Percentiles rank a stretch among this genome's conserved stretches.
phyloP scores from a whole-genome alignment of 2,113 vertebrate genomes.

The Mus pahari region DNA sequence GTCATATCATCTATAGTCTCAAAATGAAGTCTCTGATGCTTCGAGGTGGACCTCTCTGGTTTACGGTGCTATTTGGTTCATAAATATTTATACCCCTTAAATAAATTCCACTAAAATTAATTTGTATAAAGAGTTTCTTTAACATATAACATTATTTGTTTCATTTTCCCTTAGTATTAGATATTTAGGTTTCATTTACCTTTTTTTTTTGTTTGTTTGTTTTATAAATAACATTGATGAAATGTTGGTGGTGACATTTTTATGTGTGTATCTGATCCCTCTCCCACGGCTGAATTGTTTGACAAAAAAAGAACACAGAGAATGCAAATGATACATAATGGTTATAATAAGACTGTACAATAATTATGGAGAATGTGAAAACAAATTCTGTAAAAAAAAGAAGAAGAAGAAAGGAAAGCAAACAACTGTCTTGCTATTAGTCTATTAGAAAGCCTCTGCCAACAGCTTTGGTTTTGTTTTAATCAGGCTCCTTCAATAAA shows the following conservation, averaged over 20 bases:
- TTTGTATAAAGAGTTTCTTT: not conserved
- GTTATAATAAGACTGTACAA: constrained; percentile 4
- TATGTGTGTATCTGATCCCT: not conserved
- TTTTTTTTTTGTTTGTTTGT: not conserved
- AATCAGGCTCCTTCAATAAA: not conserved
- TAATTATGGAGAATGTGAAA: constrained; percentile 9
- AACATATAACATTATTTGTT: constrained; percentile 20
- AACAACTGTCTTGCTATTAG: not conserved
- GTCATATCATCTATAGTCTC: not conserved
- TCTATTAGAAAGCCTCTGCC: not conserved
- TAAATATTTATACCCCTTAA: not conserved
- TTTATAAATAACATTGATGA: not conserved
- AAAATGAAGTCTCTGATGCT: too few species aligned
- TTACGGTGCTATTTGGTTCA: not conserved
- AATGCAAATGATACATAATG: not conserved
- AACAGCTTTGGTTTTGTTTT: not conserved
- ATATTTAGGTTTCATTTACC: constrained; percentile 35
- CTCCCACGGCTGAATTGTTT: not conserved
- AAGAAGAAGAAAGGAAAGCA: constrained; percentile 13
- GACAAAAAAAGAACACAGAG: not conserved
- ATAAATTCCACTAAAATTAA: not conserved
- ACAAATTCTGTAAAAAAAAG: constrained; percentile 34
- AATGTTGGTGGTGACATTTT: not conserved
- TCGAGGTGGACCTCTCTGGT: not conserved
- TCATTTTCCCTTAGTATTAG: not conserved